Conservation (phyloP, 2,888 invertebrate species). For the Dinocampus coccinellae region DNA sequence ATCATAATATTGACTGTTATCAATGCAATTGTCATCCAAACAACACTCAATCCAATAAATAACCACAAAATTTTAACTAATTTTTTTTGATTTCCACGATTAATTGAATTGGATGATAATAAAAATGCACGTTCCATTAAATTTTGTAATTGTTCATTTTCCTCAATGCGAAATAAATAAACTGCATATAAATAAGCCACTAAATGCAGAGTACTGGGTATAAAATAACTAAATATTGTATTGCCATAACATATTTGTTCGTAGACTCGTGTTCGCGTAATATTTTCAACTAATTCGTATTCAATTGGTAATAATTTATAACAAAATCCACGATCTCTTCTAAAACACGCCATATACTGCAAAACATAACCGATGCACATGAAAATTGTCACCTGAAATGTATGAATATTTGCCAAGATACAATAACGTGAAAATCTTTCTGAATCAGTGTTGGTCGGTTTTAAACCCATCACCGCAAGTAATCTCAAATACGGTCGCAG, state of each 20-base stretch:
- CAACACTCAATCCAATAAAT: slow-evolving; percentile 77
- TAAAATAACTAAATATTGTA: slow-evolving; percentile 78
- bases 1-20: slow-evolving; percentile 77
- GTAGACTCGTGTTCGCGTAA: slow-evolving; percentile 70
- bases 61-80: slow-evolving; percentile 81
- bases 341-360: slow-evolving; percentile 85
- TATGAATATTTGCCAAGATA: slow-evolving; percentile 78
- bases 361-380: slow-evolving; percentile 81
- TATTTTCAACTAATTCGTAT: slow-evolving; percentile 44
- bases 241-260: slow-evolving; percentile 80
- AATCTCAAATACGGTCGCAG: slow-evolving; percentile 82
- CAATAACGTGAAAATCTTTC: slow-evolving; percentile 75
- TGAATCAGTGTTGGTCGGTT: slow-evolving; percentile 77
- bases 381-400: slow-evolving; percentile 76
- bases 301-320: slow-evolving; percentile 69
- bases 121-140: slow-evolving; percentile 87
- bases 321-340: slow-evolving; percentile 81
- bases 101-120: slow-evolving; percentile 78
- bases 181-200: slow-evolving; percentile 81
- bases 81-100: slow-evolving; percentile 77
- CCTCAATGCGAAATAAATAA: slow-evolving; percentile 80
- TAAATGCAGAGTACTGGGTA: slow-evolving; percentile 81
- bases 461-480: slow-evolving; percentile 81
- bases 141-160: slow-evolving; percentile 86
- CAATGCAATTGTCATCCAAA: slow-evolving; percentile 80